A percentile compares a stretch with the other conserved stretches of the same genome.
Evolutionary conservation across 2,797 vertebrate species (phyloP).

Genomic region (Arctocebus calabarensis): DNA sequence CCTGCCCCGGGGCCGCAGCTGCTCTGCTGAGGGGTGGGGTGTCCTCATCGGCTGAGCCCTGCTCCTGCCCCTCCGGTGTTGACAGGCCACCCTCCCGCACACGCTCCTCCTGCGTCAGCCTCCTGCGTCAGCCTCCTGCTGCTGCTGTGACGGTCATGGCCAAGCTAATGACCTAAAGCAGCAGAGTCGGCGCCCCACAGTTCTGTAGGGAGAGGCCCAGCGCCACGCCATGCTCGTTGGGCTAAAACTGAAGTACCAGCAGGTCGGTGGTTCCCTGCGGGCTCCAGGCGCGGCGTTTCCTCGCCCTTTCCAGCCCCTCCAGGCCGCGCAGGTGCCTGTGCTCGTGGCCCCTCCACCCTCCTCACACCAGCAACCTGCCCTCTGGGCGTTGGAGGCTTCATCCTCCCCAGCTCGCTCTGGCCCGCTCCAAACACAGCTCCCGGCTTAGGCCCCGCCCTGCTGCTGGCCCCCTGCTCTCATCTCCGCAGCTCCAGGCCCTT

Average conservation of each 20-base stretch:
- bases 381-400: neutral
- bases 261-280: neutral
- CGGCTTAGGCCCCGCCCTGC: too few species aligned
- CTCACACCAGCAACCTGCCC: neutral
- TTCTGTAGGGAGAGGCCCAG: neutral
- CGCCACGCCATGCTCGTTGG: neutral
- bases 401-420: accelerated
- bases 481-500: neutral
- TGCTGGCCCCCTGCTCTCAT: neutral
- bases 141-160: neutral
- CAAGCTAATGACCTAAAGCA: neutral
- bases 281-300: neutral
- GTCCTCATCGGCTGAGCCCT: too few species aligned
- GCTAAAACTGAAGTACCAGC: neutral
- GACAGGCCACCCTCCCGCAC: neutral
- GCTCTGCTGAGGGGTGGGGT: too few species aligned
- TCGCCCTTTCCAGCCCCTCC: neutral
- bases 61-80: too few species aligned
- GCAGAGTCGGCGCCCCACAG: neutral
- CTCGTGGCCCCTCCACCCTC: neutral
- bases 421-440: neutral
- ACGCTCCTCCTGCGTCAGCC: neutral
- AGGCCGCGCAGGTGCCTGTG: neutral
- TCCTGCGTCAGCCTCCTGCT: neutral
- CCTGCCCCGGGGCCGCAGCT: too few species aligned